Base-by-base conservation (phyloP, 2,113 vertebrate genomes). In the Athene cunicularia region DNA sequence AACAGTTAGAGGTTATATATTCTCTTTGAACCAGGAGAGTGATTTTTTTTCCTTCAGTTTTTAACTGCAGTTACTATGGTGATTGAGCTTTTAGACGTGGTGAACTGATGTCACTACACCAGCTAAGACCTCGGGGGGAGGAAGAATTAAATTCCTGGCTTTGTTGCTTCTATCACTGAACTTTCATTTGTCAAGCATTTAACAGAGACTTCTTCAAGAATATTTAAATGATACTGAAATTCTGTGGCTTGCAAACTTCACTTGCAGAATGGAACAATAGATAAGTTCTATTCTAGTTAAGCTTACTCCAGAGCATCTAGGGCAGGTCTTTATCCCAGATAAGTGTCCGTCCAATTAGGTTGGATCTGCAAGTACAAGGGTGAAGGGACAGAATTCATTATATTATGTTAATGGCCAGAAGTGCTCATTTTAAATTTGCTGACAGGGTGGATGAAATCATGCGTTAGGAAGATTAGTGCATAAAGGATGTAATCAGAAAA, bases 31-130 rank as follows among this genome's bases (percentile, higher is more conserved):
- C 30, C n/a, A 67, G 59, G 84, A 86, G 53, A 63, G 30, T 76
- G 97, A 98, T 98, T 98, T 99, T 95, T 95, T 95, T 97, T 56
- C 17, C 91, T 95, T 98, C 97, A 97, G 96, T 97, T 96, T 95
- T 93, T 91, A 98, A 93, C 98, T 97, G 90, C 77, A 62, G 97
- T 99, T 98, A 94, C 98, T 98, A 98, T 98, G 98, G 98, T 96
- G 97, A 99, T 95, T 77, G 97, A 95, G 94, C 93, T 97, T 88
- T 92, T 91, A 96, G 88, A 97, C 12, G 45, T 92, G 81, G 91
- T 76, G 86, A 92, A 64, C 93, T 98, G 98, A 98, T 94, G 92
- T 98, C 97, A 97, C 92, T 98, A 98, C 97, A 97, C 91, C 79
- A 90, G 73, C 96, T 96, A 58, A 93, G 39, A 85, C 80, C 19